Base-by-base conservation (phyloP, 35 echinoderm and acorn worm genomes). In the Acanthaster planci region DNA sequence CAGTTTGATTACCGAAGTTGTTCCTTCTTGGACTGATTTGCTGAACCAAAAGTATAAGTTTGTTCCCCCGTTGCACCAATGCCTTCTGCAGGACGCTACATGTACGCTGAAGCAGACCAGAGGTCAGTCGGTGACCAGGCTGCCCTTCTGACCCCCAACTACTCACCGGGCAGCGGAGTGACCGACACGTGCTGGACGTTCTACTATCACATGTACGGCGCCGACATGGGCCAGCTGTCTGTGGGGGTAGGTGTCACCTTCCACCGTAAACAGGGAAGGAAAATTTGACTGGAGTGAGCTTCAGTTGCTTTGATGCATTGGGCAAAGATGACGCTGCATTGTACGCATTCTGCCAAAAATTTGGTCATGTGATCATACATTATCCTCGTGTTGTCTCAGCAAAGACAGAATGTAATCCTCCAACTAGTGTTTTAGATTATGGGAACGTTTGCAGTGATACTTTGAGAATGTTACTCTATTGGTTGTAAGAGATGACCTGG, bases 141-240 rank as follows among this genome's bases (percentile, higher is more conserved):
- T 8, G 9, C 60, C 12, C 16, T 90, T 0, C 30, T 84, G 1
- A 77, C 80, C 15, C 88, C 88, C 1, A 18, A 26, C 7, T 58
- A 84, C 17, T 7, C 5, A 0, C 22, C 77, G 8, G 40, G 27
- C 44, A 38, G 37, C 8, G 78, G 37, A 18, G 40, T 80, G 16
- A 44, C 79, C 51, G 79, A 44, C 37, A 52, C 35, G 38, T 86
- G 86, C 77, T 97, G 87, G 90, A 93, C 37, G 36, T 97, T 85
- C 54, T 60, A 84, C 38, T 97, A 97, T 76, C 94, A 97, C 78
- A 97, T 97, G 94, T 97, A 90, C 42, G 94, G 94, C 0, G 10
- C 60, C 7, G 80, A 89, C 34, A 92, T 88, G 22, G 94, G 94
- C 7, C 42, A 27, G 0, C 55, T 97, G 14, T 81, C 76, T 87